Evolutionary conservation across 2,888 invertebrate genomes (phyloP).

Genomic region (Spodoptera littoralis): DNA sequence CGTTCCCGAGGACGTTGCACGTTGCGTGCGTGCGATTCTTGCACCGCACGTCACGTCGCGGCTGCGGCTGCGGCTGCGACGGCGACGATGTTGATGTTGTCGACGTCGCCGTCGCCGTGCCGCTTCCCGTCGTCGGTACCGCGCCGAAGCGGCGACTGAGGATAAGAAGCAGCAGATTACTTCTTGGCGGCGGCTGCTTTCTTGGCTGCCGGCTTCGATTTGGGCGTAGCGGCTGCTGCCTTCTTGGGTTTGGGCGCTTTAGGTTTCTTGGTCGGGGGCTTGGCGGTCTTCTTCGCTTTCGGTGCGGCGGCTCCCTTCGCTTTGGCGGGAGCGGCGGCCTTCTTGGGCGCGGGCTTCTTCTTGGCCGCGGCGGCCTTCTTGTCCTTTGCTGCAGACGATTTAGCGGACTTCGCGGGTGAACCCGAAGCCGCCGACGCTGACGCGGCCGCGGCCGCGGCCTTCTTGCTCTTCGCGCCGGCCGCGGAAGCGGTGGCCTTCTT

Average conservation of each 20-base stretch:
- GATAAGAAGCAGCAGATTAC: slow-evolving; percentile 22
- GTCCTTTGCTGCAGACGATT: slow-evolving; percentile 50
- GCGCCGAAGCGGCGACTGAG: slow-evolving; percentile 10
- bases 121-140: neutral
- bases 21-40: neutral
- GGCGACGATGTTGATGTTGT: no score
- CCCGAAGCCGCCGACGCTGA: slow-evolving; percentile 43
- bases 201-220: slow-evolving; percentile 55
- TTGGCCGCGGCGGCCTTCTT: slow-evolving; percentile 64
- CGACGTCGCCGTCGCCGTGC: no score
- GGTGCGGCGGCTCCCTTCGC: slow-evolving; percentile 60
- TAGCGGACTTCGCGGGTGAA: slow-evolving; percentile 45
- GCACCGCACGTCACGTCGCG: no score
- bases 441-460: slow-evolving; percentile 42
- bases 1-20: neutral
- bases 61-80: no score
- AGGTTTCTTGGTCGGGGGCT: slow-evolving; percentile 73
- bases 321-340: slow-evolving; percentile 53
- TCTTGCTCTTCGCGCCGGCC: slow-evolving; percentile 35
- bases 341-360: slow-evolving; percentile 62
- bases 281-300: slow-evolving; percentile 61
- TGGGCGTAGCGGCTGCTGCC: slow-evolving; percentile 54
- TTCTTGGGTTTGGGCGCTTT: slow-evolving; percentile 76
- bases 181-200: slow-evolving; percentile 54
- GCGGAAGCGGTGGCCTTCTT: slow-evolving; percentile 51